phyloP scores from a whole-genome alignment of 2,113 vertebrate species.

The Fukomys damarensis region DNA sequence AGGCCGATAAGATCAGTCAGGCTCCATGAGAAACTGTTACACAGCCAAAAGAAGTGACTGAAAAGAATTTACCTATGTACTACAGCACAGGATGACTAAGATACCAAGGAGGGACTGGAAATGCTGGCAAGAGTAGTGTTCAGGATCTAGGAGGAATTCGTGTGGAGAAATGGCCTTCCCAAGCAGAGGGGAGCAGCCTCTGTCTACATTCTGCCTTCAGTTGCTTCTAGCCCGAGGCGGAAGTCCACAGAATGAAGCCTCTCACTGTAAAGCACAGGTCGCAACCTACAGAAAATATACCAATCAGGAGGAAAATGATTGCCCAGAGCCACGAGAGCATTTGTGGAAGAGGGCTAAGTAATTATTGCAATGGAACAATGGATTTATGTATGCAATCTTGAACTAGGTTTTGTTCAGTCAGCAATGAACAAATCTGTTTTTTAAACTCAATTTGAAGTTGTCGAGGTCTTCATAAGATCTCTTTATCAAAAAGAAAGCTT shows the following conservation, averaged over 20 bases:
- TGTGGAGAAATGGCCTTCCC: background rate
- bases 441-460: constrained; percentile 7
- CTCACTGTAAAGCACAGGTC: background rate
- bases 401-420: background rate
- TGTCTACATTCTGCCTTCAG: background rate
- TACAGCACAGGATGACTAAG: background rate
- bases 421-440: background rate
- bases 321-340: background rate
- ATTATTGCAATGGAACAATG: background rate
- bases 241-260: background rate
- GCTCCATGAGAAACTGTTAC: background rate
- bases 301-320: background rate
- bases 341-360: background rate
- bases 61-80: background rate
- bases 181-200: background rate
- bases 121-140: background rate
- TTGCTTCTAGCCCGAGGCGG: background rate
- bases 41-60: background rate
- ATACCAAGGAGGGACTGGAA: background rate
- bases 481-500: constrained; percentile 35
- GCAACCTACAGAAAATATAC: background rate
- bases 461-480: background rate
- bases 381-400: background rate
- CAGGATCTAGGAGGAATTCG: background rate
- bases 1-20: background rate